A percentile compares a stretch with the other conserved stretches of the same genome.
phyloP scores from a whole-genome alignment of 2,797 vertebrate species.

The Podarcis lilfordi region DNA sequence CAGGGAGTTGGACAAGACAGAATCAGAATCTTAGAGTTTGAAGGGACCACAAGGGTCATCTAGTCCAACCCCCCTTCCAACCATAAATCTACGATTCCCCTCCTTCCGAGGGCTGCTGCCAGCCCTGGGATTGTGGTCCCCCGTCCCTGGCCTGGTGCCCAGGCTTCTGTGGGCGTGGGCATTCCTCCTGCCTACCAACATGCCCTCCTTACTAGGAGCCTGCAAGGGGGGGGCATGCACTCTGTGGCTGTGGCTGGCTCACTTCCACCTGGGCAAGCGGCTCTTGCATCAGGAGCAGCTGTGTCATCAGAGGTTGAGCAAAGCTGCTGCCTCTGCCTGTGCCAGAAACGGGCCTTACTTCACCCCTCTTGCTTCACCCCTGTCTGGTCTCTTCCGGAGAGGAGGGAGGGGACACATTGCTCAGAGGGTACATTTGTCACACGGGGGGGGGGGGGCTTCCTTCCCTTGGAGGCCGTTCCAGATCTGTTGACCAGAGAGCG shows the following conservation, averaged over 20 bases:
- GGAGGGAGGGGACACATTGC: not conserved
- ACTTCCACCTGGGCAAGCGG: slow-evolving; percentile 61
- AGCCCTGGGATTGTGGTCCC: no score
- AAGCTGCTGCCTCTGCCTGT: slow-evolving; percentile 51
- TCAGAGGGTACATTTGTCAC: not conserved
- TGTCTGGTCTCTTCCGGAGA: slow-evolving; percentile 24
- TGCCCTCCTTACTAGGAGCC: not conserved
- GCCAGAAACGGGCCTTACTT: slow-evolving; percentile 68
- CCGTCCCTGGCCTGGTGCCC: no score
- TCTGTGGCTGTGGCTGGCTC: slow-evolving; percentile 41
- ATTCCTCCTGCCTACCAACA: not conserved
- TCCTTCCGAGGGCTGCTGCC: no score
- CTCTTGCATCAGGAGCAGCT: slow-evolving; percentile 67
- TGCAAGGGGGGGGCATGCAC: slow-evolving; percentile 39
- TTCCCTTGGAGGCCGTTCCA: accelerated
- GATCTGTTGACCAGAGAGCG: not conserved
- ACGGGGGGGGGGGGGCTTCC: accelerated
- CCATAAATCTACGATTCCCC: no score
- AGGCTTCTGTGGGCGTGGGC: no score
- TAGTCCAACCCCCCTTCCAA: no score
- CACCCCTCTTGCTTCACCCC: slow-evolving; percentile 64
- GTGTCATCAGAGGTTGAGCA: slow-evolving; percentile 63
- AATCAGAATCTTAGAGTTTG: no score
- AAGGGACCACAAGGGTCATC: no score
- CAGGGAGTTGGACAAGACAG: no score